Percentiles rank a stretch among this genome's conserved stretches.
phyloP scores from a whole-genome alignment of 2,797 vertebrate genomes.

The Adrianichthys oophorus region DNA sequence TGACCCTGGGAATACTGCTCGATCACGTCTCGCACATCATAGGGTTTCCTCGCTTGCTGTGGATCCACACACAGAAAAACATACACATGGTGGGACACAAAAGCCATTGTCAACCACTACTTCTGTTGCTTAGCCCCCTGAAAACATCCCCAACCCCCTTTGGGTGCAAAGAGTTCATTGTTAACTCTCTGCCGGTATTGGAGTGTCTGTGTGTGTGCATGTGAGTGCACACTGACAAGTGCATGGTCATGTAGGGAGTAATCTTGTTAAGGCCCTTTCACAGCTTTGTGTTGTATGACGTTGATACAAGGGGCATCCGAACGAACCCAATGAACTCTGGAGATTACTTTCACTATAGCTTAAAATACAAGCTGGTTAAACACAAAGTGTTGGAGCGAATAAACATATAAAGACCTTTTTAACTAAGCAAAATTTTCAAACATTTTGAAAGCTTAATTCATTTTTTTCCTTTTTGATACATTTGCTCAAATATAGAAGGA shows the following conservation, averaged over 20 bases:
- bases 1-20: constrained; percentile 98
- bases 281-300: constrained; percentile 64
- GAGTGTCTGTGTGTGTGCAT: constrained; percentile 8
- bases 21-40: constrained; percentile 96
- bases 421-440: constrained; percentile 38
- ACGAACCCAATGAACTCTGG: constrained; percentile 70
- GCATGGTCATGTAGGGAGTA: constrained; percentile 59
- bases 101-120: constrained; percentile 68
- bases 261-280: constrained; percentile 61
- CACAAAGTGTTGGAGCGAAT: constrained; percentile 33
- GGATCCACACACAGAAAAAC: constrained; percentile 39
- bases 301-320: constrained; percentile 55
- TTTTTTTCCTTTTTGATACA: no score
- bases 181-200: constrained; percentile 53
- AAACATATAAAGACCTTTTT: constrained; percentile 20
- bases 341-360: constrained; percentile 57
- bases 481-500: not conserved
- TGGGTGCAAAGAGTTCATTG: constrained; percentile 70
- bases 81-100: constrained; percentile 57
- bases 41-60: constrained; percentile 97
- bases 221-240: constrained; percentile 29
- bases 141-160: constrained; percentile 67
- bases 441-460: not conserved
- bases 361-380: constrained; percentile 47
- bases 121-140: constrained; percentile 53